Percentiles rank a stretch among this genome's conserved stretches.
Evolutionary conservation across 2,888 invertebrate genomes (phyloP).

Genomic region (Scrobipalpa costella): DNA sequence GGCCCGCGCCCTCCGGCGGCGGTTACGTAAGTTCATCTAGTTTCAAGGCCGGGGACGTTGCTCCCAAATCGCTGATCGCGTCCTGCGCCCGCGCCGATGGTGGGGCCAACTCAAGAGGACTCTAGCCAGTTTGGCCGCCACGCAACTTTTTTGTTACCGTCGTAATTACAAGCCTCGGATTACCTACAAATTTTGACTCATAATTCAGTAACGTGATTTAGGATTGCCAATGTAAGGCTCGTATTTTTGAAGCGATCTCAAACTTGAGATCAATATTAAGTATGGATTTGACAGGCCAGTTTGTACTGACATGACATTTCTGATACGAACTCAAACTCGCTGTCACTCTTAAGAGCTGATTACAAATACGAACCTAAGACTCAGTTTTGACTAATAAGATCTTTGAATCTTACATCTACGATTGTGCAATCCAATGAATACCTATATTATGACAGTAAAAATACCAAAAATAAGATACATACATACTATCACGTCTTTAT

Average conservation of each 20-base stretch:
- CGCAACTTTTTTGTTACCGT: constrained; percentile 57
- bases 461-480: no score
- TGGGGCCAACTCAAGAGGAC: constrained; percentile 47
- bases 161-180: constrained; percentile 24
- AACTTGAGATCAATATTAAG: no score
- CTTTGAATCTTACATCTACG: no score
- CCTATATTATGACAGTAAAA: no score
- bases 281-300: no score
- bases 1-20: constrained; percentile 57
- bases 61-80: constrained; percentile 78
- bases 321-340: no score
- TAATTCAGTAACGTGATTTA: neutral
- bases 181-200: neutral
- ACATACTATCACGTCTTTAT: no score
- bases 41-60: constrained; percentile 80
- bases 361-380: no score
- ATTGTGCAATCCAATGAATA: no score
- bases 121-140: constrained; percentile 69
- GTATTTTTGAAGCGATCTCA: no score
- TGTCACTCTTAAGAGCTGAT: no score
- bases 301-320: no score
- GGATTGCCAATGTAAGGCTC: neutral
- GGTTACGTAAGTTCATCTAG: constrained; percentile 81
- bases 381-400: neutral
- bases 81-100: constrained; percentile 57